phyloP scores from a whole-genome alignment of 1,140 invertebrate species.

The Eueides isabella region DNA sequence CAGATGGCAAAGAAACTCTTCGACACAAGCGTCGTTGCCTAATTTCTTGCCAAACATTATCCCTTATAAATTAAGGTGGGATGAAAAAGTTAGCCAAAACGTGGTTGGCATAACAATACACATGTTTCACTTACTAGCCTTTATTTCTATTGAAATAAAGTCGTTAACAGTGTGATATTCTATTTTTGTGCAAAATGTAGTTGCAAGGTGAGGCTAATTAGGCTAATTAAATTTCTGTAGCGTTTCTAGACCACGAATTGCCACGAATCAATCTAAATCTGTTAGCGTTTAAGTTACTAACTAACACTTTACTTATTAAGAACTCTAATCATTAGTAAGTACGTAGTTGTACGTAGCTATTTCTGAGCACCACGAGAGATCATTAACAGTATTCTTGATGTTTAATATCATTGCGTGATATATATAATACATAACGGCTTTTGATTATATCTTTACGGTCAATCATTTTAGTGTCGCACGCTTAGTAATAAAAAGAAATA shows the following conservation, averaged over 20 bases:
- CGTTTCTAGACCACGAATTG: conserved; percentile 25
- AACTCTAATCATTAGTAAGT: not conserved
- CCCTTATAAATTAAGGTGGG: conserved; percentile 33
- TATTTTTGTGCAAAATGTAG: conserved; percentile 31
- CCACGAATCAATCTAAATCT: conserved; percentile 33
- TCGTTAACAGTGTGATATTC: not conserved
- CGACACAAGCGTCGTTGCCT: conserved; percentile 31
- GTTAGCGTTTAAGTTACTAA: conserved; percentile 25
- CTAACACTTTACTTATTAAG: conserved; percentile 16
- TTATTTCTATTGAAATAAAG: conserved; percentile 9
- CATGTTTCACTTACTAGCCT: not conserved
- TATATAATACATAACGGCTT: not conserved
- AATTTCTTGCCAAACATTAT: conserved; percentile 32
- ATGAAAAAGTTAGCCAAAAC: conserved; percentile 35
- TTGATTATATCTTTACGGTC: not conserved
- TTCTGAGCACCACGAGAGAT: not conserved
- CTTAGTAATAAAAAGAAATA: not conserved
- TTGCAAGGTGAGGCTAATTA: conserved; percentile 33
- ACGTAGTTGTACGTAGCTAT: not conserved
- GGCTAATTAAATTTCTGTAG: conserved; percentile 29
- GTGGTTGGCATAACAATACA: conserved; percentile 28
- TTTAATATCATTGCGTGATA: not conserved
- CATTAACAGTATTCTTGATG: not conserved
- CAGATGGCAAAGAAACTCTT: conserved; percentile 15
- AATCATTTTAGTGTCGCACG: not conserved